A percentile compares a stretch with the other conserved stretches of the same genome.
Conservation (phyloP, 2,797 vertebrate species). For the Oreochromis grahami region DNA sequence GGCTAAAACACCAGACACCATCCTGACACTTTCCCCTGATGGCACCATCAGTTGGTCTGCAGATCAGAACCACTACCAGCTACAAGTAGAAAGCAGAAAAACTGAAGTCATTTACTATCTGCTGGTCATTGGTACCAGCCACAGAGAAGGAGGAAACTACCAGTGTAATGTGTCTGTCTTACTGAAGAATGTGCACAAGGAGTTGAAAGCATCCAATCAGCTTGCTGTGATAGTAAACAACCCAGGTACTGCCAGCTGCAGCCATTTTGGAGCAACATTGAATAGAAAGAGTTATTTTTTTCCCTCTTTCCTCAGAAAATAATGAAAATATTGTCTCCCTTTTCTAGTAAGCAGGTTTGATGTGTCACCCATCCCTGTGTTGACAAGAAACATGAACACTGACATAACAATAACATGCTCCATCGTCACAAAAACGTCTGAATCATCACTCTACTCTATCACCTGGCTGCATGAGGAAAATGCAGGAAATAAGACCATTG, state of each 20-base stretch:
- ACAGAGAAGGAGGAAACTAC: constrained; percentile 60
- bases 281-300: not conserved
- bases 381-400: constrained; percentile 31
- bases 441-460: constrained; percentile 66
- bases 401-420: constrained; percentile 73
- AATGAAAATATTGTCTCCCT: not conserved
- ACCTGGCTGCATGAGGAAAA: constrained; percentile 72
- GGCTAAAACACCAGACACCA: constrained; percentile 10
- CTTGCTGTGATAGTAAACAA: constrained; percentile 50
- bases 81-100: constrained; percentile 5
- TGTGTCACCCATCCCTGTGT: constrained; percentile 21
- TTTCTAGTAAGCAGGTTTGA: constrained; percentile 55
- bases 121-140: constrained; percentile 49
- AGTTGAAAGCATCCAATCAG: constrained; percentile 36
- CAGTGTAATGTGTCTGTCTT: constrained; percentile 62
- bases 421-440: constrained; percentile 28
- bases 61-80: constrained; percentile 63
- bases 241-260: constrained; percentile 55
- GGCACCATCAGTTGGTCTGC: constrained; percentile 65
- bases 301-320: not conserved
- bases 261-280: not conserved
- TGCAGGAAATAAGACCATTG: constrained; percentile 10
- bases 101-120: constrained; percentile 28
- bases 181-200: constrained; percentile 45
- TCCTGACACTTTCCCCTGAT: constrained; percentile 52